Evolutionary conservation across 2,113 vertebrate species (phyloP), one percentile per base, ranked within the genome.

Genomic region (Meles meles): DNA sequence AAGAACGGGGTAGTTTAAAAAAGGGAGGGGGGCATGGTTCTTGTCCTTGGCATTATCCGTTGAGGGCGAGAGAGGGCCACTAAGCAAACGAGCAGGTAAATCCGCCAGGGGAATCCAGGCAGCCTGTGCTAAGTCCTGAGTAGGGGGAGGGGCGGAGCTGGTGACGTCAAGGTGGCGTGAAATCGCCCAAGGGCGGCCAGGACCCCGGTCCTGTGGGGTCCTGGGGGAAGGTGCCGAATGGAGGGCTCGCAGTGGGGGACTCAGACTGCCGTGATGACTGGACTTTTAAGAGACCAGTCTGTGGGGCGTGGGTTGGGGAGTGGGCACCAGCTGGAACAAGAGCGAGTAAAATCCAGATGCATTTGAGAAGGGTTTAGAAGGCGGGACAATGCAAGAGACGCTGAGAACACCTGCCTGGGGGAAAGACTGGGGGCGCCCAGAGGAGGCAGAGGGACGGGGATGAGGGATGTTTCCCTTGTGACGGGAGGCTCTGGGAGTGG

Each of bases 351-450:
- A 37, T 37, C 17, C 29, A 21, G 72, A 23, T 14, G 27, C 57
- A 25, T 23, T 4, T 1, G 25, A 44, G 20, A 2, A 0, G 3
- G 23, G 5, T 42, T n/a, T 5, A 34, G 71, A 31, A 49, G 44
- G 34, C 4, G 76, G 61, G 74, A 61, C 71, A 20, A 14, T 4
- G 5, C 7, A 18, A 7, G 31, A 74, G 47, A 42, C 6, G 14
- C 79, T 34, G 13, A 31, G 15, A 55, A 29, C 34, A 44, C 12
- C 10, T 61, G 9, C 14, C 23, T 29, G 6, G 2, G 61, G 61
- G 52, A 72, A 71, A 80, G 67, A 20, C 0, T 15, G 31, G 93
- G 85, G 42, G 18, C 49, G 10, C 61, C 34, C n/a, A 3, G 69
- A 17, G 81, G 44, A 69, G 76, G 39, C 7, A 61, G 14, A 1